phyloP scores from a whole-genome alignment of 2,888 invertebrate species.

The Sturmia bella region DNA sequence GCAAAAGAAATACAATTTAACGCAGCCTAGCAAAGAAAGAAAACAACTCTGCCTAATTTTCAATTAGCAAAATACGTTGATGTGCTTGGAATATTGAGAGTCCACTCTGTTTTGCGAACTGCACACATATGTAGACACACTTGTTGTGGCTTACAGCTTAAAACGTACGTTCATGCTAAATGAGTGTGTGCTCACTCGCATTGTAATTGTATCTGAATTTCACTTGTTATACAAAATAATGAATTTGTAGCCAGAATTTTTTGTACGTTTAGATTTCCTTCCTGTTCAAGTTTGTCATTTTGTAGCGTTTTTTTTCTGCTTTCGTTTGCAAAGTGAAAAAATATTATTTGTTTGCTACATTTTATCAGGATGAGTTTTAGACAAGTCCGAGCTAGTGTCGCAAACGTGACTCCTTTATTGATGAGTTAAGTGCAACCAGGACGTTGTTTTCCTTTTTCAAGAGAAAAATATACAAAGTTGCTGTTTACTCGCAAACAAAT shows the following conservation, averaged over 20 bases:
- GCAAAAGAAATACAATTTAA: slow-evolving; percentile 23
- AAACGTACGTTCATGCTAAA: too few relatives aligned
- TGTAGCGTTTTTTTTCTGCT: slow-evolving; percentile 10
- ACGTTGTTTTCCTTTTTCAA: not conserved
- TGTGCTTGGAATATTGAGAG: slow-evolving; percentile 69
- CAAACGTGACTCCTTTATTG: slow-evolving; percentile 67
- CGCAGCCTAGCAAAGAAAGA: slow-evolving; percentile 34
- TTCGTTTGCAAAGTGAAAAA: slow-evolving; percentile 12
- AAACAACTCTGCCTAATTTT: slow-evolving; percentile 75
- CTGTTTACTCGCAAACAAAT: too few relatives aligned
- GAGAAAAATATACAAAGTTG: too few relatives aligned
- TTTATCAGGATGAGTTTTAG: slow-evolving; percentile 2
- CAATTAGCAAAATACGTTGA: slow-evolving; percentile 69
- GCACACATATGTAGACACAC: not conserved
- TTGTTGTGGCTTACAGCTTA: too few relatives aligned
- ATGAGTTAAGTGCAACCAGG: slow-evolving; percentile 37
- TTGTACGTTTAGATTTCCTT: slow-evolving; percentile 63
- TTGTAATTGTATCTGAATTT: slow-evolving; percentile 15
- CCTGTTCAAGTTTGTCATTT: slow-evolving; percentile 40
- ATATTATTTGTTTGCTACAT: slow-evolving; percentile 16
- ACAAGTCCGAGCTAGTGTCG: slow-evolving; percentile 52
- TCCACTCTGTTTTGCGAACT: slow-evolving; percentile 21
- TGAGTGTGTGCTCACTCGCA: not conserved
- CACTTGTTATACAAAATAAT: slow-evolving; percentile 49
- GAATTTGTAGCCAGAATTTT: slow-evolving; percentile 54